phyloP scores from a whole-genome alignment of 2,888 invertebrate genomes.

The Trachelus troglodyta region DNA sequence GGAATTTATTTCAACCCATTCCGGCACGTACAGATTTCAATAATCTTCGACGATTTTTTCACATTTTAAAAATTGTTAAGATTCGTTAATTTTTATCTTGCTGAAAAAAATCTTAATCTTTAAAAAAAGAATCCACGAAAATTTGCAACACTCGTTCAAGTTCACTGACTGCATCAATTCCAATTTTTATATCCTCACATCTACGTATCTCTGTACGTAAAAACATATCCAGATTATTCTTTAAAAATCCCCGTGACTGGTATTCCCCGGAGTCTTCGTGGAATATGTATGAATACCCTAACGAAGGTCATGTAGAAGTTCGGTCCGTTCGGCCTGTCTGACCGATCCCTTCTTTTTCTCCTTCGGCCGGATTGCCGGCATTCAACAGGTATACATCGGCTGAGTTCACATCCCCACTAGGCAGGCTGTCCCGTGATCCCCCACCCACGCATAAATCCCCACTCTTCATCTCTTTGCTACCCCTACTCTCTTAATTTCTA shows the following conservation, averaged over 20 bases:
- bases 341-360: background rate
- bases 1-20: background rate
- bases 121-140: too few relatives aligned
- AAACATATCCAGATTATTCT: background rate
- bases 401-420: background rate
- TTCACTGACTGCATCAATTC: background rate
- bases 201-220: too few relatives aligned
- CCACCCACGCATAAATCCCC: background rate
- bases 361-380: background rate
- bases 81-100: background rate
- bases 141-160: background rate
- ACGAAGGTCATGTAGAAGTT: background rate
- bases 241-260: background rate
- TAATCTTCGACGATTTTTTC: background rate
- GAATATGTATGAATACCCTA: background rate
- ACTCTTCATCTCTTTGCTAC: background rate
- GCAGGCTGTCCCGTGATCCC: background rate
- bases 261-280: background rate
- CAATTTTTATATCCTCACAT: too few relatives aligned
- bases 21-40: background rate
- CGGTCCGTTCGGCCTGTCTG: background rate
- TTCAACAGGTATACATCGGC: conserved; percentile 6
- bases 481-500: background rate
- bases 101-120: background rate
- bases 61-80: background rate